Percentiles rank a stretch among this genome's conserved stretches.
Conservation (phyloP, 2,888 invertebrate genomes). For the Apotomis turbidana region DNA sequence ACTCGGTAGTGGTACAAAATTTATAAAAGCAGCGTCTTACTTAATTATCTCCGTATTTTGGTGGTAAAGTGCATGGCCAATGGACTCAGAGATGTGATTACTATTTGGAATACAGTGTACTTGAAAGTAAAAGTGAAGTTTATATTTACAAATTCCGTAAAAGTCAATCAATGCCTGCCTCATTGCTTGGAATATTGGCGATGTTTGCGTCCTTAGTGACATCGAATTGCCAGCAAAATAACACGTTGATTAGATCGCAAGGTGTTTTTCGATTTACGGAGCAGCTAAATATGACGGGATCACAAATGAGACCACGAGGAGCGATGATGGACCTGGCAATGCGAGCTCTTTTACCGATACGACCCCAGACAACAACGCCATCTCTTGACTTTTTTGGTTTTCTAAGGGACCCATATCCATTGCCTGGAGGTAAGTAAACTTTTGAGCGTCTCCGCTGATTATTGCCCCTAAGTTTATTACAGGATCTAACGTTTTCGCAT, state of each 20-base stretch:
- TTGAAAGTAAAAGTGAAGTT: not conserved
- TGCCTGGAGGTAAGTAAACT: slow-evolving; percentile 42
- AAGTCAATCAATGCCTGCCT: slow-evolving; percentile 2
- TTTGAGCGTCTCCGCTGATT: not conserved
- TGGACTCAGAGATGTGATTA: not conserved
- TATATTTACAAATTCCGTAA: not conserved
- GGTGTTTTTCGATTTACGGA: slow-evolving; percentile 38
- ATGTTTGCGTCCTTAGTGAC: slow-evolving; percentile 19
- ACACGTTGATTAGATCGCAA: slow-evolving; percentile 27
- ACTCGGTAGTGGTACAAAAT: slow-evolving; percentile 32
- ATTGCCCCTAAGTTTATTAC: slow-evolving; percentile 5
- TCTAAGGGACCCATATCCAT: slow-evolving; percentile 41
- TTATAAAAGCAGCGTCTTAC: slow-evolving; percentile 34
- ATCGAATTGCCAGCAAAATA: slow-evolving; percentile 29
- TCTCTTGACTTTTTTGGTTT: slow-evolving; percentile 41
- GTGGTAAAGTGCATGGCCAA: slow-evolving; percentile 19
- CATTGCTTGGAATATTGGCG: slow-evolving; percentile 4
- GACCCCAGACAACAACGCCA: slow-evolving; percentile 6
- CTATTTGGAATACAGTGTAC: not conserved
- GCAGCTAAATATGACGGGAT: slow-evolving; percentile 24
- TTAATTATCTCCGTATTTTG: slow-evolving; percentile 13
- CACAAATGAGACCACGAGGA: slow-evolving; percentile 34
- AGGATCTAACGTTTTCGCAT: not conserved
- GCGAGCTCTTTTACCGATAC: slow-evolving; percentile 23
- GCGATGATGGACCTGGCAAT: slow-evolving; percentile 41